Conservation (phyloP, 2,113 vertebrate genomes). For the Lichenostomus cassidix region DNA sequence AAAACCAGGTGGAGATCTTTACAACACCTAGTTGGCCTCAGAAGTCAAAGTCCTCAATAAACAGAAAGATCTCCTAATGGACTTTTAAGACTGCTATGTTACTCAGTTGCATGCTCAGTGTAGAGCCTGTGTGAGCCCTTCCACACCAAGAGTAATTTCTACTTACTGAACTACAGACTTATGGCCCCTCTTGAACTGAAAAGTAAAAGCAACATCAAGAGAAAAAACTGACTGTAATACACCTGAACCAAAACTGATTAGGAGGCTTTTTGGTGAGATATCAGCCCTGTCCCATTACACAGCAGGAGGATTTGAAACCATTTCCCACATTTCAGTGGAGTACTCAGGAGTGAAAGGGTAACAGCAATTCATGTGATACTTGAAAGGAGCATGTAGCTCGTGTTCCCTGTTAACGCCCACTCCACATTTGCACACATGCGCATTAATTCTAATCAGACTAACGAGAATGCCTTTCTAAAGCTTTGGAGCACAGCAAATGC, state of each 20-base stretch:
- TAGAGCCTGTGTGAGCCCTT: neutral
- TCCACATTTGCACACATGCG: rapidly evolving
- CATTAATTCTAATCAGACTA: neutral
- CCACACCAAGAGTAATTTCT: neutral
- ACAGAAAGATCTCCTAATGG: neutral
- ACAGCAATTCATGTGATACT: neutral
- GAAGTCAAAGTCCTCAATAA: neutral
- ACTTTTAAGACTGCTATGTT: neutral
- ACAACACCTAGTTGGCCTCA: neutral
- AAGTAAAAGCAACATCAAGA: neutral
- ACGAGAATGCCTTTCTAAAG: neutral
- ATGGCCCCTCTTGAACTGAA: neutral
- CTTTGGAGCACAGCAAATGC: neutral
- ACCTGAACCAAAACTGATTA: neutral
- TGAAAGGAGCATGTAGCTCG: neutral
- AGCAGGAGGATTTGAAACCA: neutral
- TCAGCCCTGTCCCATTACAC: neutral
- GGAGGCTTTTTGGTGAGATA: neutral
- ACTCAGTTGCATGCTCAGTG: neutral
- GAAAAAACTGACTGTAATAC: neutral
- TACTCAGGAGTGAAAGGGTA: neutral
- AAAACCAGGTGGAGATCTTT: neutral
- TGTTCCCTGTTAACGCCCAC: neutral
- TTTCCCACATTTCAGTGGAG: neutral
- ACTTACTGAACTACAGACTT: neutral